These are phyloP conservation scores for Machaerirhynchus nigripectus DNA, from an alignment of 2,113 vertebrate genomes.

Conservation along the genomic window DNA sequence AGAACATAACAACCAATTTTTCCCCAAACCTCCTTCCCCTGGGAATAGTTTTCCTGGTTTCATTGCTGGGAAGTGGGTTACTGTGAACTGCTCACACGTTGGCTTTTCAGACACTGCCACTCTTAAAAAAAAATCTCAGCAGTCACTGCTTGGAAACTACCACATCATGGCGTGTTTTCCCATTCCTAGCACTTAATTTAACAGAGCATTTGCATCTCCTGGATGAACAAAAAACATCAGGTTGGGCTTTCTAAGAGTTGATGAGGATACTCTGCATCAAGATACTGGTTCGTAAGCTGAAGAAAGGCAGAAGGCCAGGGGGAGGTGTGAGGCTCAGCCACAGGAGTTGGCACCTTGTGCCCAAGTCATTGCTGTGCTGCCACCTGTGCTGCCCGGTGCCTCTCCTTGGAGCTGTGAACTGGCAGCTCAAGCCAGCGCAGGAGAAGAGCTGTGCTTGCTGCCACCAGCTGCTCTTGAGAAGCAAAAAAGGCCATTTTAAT, in stretches of 20 bases:
- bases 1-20: not conserved
- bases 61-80: not conserved
- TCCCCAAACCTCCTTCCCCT: not conserved
- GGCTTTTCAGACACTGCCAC: not conserved
- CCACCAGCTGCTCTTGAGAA: not conserved
- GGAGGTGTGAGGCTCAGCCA: rapidly evolving
- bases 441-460: not conserved
- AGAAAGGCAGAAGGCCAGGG: not conserved
- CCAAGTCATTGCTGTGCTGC: not conserved
- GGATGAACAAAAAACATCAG: not conserved
- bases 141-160: not conserved
- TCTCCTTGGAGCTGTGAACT: not conserved
- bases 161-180: not conserved
- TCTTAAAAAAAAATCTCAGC: not conserved
- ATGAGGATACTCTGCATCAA: not conserved
- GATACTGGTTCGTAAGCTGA: not conserved
- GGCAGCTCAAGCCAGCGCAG: not conserved
- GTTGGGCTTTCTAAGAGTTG: not conserved
- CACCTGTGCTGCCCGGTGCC: not conserved
- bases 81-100: rapidly evolving
- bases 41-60: not conserved
- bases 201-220: not conserved
- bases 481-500: not conserved
- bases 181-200: not conserved
- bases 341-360: rapidly evolving